Conservation (phyloP, 2,113 vertebrate species). For the Syngnathus floridae region DNA sequence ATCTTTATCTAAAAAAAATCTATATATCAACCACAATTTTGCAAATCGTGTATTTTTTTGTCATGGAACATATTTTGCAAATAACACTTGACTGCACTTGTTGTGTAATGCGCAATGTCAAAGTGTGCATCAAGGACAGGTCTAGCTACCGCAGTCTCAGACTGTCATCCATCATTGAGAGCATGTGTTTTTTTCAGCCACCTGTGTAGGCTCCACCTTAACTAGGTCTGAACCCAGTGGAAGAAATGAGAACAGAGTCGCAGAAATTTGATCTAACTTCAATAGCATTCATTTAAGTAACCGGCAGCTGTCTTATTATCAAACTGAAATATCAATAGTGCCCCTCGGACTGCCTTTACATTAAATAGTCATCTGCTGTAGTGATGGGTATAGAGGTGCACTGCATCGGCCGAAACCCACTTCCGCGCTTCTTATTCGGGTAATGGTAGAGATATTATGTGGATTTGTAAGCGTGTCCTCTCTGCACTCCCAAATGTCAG, state of each 20-base stretch:
- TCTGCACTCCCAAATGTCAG: slow-evolving; percentile 55
- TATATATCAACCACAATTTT: slow-evolving; percentile 25
- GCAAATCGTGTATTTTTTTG: slow-evolving; percentile 43
- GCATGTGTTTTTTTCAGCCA: slow-evolving; percentile 9
- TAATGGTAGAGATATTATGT: slow-evolving; percentile 34
- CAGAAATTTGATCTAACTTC: slow-evolving; percentile 39
- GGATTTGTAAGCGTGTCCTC: slow-evolving; percentile 49
- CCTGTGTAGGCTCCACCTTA: slow-evolving; percentile 4
- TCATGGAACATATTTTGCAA: slow-evolving; percentile 41
- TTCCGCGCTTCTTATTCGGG: slow-evolving; percentile 38
- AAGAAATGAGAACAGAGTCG: slow-evolving; percentile 26
- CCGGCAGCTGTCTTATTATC: slow-evolving; percentile 50
- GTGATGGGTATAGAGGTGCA: slow-evolving; percentile 8
- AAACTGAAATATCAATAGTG: slow-evolving; percentile 55
- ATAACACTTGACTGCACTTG: slow-evolving; percentile 27
- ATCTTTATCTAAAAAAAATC: neutral
- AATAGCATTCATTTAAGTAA: slow-evolving; percentile 49
- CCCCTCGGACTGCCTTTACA: slow-evolving; percentile 47
- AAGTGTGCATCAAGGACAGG: slow-evolving; percentile 14
- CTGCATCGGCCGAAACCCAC: slow-evolving; percentile 21
- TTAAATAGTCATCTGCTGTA: slow-evolving; percentile 29
- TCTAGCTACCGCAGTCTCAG: neutral
- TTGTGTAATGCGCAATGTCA: slow-evolving; percentile 11
- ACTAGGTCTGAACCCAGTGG: slow-evolving; percentile 27
- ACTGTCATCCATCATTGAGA: slow-evolving; percentile 13